A percentile compares a stretch with the other conserved stretches of the same genome.
phyloP scores from a whole-genome alignment of 2,888 invertebrate genomes.

The Abscondita cerata region DNA sequence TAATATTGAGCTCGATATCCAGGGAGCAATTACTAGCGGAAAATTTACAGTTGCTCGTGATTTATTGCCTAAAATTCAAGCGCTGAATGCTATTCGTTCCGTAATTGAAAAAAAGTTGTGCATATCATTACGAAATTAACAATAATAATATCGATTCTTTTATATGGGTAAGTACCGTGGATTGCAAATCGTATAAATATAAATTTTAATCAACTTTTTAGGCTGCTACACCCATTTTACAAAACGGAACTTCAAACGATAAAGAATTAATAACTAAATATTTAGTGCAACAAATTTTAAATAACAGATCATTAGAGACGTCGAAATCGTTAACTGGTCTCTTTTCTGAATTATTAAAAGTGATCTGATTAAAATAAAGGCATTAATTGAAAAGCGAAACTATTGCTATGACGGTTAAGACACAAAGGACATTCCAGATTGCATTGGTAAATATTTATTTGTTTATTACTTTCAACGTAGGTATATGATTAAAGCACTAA shows the following conservation, averaged over 20 bases:
- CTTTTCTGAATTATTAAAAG: background rate
- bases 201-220: constrained; percentile 39
- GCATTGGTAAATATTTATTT: background rate
- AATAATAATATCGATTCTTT: constrained; percentile 44
- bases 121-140: constrained; percentile 52
- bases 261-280: constrained; percentile 55
- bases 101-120: constrained; percentile 73
- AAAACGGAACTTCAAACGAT: constrained; percentile 49
- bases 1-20: constrained; percentile 80
- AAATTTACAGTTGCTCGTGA: constrained; percentile 77
- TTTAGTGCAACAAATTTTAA: constrained; percentile 57
- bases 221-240: constrained; percentile 56
- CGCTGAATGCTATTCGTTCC: constrained; percentile 80
- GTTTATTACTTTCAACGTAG: too few species aligned
- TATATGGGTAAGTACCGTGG: constrained; percentile 42
- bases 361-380: background rate
- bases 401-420: background rate
- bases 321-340: constrained; percentile 30
- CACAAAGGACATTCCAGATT: background rate
- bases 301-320: constrained; percentile 50
- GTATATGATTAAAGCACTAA: too few species aligned
- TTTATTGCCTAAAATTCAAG: constrained; percentile 77
- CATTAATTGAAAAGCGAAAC: background rate
- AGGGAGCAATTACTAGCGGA: constrained; percentile 75
- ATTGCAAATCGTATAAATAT: background rate